A percentile compares a stretch with the other conserved stretches of the same genome.
Evolutionary conservation across 2,797 vertebrate genomes (phyloP).

Genomic region (Coregonus ussuriensis): DNA sequence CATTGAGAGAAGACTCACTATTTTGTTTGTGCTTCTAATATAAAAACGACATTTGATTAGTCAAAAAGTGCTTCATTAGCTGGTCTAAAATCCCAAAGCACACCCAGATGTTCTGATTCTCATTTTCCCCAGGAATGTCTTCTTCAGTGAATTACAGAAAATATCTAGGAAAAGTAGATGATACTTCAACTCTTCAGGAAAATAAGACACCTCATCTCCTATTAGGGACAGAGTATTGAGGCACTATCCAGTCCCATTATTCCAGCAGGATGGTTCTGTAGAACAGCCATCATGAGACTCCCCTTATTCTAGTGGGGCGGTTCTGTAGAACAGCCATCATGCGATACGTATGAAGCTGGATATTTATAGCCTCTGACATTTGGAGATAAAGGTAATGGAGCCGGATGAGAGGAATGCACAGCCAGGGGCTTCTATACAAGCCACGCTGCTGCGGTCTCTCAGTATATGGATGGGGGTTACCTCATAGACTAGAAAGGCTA

Average conservation of each 20-base stretch:
- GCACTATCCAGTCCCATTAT: no score
- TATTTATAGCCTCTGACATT: constrained; percentile 68
- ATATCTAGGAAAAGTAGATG: neutral
- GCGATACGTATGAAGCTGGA: constrained; percentile 56
- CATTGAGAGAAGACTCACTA: neutral
- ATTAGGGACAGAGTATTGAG: neutral
- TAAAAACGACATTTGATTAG: no score
- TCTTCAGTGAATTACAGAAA: no score
- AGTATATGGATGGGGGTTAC: constrained; percentile 29
- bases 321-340: constrained; percentile 37
- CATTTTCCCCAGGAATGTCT: no score
- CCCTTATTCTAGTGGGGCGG: constrained; percentile 14
- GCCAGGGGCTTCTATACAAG: constrained; percentile 28
- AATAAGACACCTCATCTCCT: neutral
- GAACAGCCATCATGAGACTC: no score
- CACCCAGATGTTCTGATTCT: no score
- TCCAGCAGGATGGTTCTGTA: no score
- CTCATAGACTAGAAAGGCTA: constrained; percentile 32
- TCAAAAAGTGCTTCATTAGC: no score
- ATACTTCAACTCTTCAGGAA: neutral
- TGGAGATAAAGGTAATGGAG: constrained; percentile 59
- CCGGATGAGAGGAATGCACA: constrained; percentile 46
- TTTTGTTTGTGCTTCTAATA: neutral
- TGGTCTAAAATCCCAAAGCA: no score
- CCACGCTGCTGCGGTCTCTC: constrained; percentile 24